A percentile compares a stretch with the other conserved stretches of the same genome.
Conservation (phyloP, 2,888 invertebrate species). For the Tipula helvola region DNA sequence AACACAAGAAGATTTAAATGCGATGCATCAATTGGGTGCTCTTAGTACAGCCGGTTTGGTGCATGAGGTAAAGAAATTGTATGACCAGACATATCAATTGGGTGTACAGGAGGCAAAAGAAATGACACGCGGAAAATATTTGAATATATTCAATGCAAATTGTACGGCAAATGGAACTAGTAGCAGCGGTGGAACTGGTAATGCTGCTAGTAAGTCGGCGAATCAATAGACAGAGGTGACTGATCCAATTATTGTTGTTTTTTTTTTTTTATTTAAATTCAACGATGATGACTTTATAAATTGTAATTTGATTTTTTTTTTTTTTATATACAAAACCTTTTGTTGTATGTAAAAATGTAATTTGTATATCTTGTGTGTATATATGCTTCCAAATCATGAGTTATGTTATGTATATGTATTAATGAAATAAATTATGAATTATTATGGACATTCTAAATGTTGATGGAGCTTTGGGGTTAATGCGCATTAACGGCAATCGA, state of each 20-base stretch:
- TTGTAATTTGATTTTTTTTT: background rate
- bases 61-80: conserved; percentile 85
- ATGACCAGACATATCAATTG: conserved; percentile 87
- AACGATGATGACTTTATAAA: background rate
- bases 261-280: background rate
- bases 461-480: too few relatives aligned
- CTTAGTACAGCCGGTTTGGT: conserved; percentile 73
- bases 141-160: conserved; percentile 56
- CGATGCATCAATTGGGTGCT: conserved; percentile 60
- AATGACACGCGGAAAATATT: conserved; percentile 89
- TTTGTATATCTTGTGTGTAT: background rate
- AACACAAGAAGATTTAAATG: conserved; percentile 57
- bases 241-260: background rate
- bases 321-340: background rate
- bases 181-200: background rate
- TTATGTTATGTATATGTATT: background rate
- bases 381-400: background rate
- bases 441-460: background rate
- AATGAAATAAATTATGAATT: background rate
- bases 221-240: background rate
- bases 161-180: conserved; percentile 21
- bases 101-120: conserved; percentile 92
- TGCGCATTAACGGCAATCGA: too few relatives aligned
- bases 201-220: background rate
- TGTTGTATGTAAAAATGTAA: background rate